Conservation (phyloP, 2,888 invertebrate species). For the Eupeodes luniger region DNA sequence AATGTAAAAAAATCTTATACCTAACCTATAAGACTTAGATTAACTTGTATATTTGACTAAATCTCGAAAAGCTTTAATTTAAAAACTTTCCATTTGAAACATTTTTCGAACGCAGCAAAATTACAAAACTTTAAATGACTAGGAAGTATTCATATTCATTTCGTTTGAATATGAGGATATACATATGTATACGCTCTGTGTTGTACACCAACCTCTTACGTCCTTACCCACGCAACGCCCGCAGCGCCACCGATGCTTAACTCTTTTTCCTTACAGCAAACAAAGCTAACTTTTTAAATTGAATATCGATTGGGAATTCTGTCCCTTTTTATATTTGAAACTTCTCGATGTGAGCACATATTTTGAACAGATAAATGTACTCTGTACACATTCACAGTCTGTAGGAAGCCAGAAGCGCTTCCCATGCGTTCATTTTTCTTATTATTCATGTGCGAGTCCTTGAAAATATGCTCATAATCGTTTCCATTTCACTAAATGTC, state of each 20-base stretch:
- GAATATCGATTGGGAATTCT: slow-evolving; percentile 64
- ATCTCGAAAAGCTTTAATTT: slow-evolving; percentile 57
- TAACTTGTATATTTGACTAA: slow-evolving; percentile 22
- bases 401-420: neutral
- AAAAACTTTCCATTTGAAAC: slow-evolving; percentile 57
- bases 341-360: slow-evolving; percentile 32
- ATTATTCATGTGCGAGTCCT: slow-evolving; percentile 44
- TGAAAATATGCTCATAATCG: slow-evolving; percentile 60
- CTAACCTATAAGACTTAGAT: neutral
- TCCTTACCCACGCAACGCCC: neutral
- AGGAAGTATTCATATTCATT: slow-evolving; percentile 32
- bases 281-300: slow-evolving; percentile 59
- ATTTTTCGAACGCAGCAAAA: slow-evolving; percentile 59
- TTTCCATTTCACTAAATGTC: slow-evolving; percentile 61
- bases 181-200: neutral
- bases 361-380: neutral
- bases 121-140: slow-evolving; percentile 72
- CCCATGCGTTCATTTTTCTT: slow-evolving; percentile 1
- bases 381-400: neutral
- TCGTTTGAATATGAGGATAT: neutral
- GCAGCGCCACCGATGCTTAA: neutral
- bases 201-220: neutral
- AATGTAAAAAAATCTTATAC: neutral
- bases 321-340: slow-evolving; percentile 37
- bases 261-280: slow-evolving; percentile 7